phyloP scores from a whole-genome alignment of 2,113 vertebrate genomes.

The Murina feae region DNA sequence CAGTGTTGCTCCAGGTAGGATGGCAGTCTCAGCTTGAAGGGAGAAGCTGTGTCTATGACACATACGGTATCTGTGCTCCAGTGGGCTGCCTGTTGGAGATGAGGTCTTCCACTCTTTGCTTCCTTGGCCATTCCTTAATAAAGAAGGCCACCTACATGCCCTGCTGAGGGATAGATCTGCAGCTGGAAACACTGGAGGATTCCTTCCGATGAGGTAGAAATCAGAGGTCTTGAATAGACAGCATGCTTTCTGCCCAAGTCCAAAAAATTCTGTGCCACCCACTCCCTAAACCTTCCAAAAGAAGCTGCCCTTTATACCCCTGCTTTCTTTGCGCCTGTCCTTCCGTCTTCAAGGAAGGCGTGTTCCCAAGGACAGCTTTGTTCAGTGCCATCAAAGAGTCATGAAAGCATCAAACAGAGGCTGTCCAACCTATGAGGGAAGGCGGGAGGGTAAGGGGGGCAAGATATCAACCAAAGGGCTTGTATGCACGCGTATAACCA shows the following conservation, averaged over 20 bases:
- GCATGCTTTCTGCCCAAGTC: neutral
- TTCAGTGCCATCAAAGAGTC: neutral
- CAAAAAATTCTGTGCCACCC: neutral
- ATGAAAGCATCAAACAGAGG: too few relatives aligned
- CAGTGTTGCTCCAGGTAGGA: neutral
- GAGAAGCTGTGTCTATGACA: neutral
- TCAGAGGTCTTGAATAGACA: neutral
- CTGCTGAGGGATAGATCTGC: neutral
- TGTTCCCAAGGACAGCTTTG: neutral
- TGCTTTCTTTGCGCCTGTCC: neutral
- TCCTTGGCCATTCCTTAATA: neutral
- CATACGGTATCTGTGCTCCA: too few relatives aligned
- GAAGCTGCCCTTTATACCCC: neutral
- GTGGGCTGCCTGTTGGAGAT: neutral
- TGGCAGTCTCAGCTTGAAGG: neutral
- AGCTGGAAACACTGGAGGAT: neutral
- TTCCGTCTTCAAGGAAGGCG: neutral
- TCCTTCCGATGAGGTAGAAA: neutral
- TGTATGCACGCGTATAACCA: too few relatives aligned
- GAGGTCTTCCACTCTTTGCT: neutral
- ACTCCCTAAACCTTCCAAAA: neutral
- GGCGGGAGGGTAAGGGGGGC: too few relatives aligned
- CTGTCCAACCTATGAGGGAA: too few relatives aligned
- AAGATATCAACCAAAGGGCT: too few relatives aligned
- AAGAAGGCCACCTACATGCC: neutral